Percentiles rank a stretch among this genome's conserved stretches.
Conservation (phyloP, 2,113 vertebrate genomes). For the Gobius niger region DNA sequence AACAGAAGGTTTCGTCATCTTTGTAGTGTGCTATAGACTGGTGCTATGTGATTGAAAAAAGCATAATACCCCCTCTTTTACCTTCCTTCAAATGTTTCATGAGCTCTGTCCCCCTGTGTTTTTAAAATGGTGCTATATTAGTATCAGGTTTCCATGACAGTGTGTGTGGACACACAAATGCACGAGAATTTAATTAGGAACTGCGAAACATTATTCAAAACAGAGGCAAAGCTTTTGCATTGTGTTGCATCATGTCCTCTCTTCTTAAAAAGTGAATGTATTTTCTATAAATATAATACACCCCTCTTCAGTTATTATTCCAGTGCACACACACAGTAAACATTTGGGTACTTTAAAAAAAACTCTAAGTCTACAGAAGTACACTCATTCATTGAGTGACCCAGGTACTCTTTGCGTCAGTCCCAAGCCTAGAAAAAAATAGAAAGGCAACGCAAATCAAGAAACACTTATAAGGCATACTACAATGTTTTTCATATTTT, state of each 20-base stretch:
- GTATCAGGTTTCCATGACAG: neutral
- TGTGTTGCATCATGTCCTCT: neutral
- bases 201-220: conserved; percentile 1
- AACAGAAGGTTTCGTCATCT: no score
- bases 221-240: neutral
- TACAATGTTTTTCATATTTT: no score
- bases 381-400: no score
- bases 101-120: neutral
- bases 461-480: no score
- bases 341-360: no score
- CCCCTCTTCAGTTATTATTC: no score
- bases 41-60: no score
- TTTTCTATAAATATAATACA: neutral
- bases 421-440: neutral
- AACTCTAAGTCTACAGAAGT: no score
- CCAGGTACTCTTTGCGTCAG: neutral
- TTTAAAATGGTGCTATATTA: neutral
- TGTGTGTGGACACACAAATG: neutral
- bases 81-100: neutral
- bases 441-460: no score
- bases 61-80: no score
- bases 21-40: no score
- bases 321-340: no score
- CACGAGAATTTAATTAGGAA: neutral
- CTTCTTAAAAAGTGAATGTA: neutral